Percentiles rank a stretch among this genome's conserved stretches.
These are phyloP conservation scores for Ctenopoma kingsleyae DNA, from an alignment of 2,797 vertebrate genomes.

Conservation along the genomic window DNA sequence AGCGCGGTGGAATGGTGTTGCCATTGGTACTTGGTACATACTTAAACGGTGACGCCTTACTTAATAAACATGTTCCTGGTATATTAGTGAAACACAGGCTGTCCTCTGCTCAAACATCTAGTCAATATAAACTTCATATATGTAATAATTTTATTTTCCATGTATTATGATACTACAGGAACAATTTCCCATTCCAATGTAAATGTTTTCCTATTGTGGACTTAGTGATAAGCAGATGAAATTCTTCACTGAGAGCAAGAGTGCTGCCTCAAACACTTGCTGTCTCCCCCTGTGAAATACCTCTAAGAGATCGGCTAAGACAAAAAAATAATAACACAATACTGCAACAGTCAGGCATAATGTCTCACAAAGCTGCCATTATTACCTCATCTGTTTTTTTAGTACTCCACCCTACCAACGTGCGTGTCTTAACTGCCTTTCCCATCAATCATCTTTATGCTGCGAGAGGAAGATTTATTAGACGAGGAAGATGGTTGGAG, in stretches of 20 bases:
- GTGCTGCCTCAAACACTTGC: neutral
- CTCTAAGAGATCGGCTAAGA: slow-evolving; percentile 53
- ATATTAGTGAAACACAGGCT: neutral
- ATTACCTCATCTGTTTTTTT: slow-evolving; percentile 59
- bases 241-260: slow-evolving; percentile 13
- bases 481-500: slow-evolving; percentile 67
- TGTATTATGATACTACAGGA: neutral
- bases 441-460: slow-evolving; percentile 81
- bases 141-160: slow-evolving; percentile 1
- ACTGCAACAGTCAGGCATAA: slow-evolving; percentile 62
- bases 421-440: slow-evolving; percentile 63
- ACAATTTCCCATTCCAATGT: neutral
- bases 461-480: slow-evolving; percentile 75
- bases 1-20: too few species aligned
- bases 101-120: neutral
- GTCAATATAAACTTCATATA: neutral
- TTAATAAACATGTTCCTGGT: neutral
- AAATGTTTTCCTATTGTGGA: neutral
- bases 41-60: too few species aligned
- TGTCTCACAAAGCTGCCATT: slow-evolving; percentile 64
- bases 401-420: slow-evolving; percentile 50
- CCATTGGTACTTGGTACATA: too few species aligned
- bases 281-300: slow-evolving; percentile 49
- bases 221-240: slow-evolving; percentile 3
- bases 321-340: slow-evolving; percentile 14